Percentiles rank a stretch among this genome's conserved stretches.
Evolutionary conservation across 1,140 invertebrate species (phyloP).

Genomic region (Diorhabda carinulata): DNA sequence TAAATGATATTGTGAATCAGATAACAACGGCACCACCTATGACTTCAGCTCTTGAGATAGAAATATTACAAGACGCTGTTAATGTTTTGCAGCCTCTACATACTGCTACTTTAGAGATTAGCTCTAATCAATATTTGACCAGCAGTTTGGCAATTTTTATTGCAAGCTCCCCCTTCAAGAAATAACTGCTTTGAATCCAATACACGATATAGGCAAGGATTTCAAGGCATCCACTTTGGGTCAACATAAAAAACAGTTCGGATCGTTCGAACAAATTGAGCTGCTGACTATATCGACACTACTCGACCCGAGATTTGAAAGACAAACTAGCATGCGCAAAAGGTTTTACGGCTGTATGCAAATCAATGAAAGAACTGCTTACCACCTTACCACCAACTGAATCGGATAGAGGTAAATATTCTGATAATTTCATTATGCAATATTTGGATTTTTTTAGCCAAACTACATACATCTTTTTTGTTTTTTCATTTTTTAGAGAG

Average conservation of each 20-base stretch:
- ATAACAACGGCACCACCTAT: background rate
- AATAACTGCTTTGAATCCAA: background rate
- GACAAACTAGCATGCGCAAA: background rate
- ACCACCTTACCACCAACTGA: no score
- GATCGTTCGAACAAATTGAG: background rate
- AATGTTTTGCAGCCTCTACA: background rate
- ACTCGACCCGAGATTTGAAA: background rate
- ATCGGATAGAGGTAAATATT: no score
- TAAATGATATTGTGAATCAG: background rate
- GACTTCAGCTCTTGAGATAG: background rate
- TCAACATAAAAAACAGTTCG: background rate
- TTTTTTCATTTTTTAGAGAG: no score
- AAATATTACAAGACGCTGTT: background rate
- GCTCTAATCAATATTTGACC: background rate
- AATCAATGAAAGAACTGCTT: no score
- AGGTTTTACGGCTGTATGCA: background rate
- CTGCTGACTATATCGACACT: background rate
- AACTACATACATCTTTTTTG: no score
- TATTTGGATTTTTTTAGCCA: no score
- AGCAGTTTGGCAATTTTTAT: background rate
- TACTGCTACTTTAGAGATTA: background rate
- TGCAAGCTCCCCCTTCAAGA: background rate
- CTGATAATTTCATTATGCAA: no score
- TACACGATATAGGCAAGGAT: background rate
- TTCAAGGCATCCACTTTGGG: background rate